Percentiles rank a stretch among this genome's conserved stretches.
These are phyloP conservation scores for Staurois parvus DNA, from an alignment of 2,797 vertebrate species.

Conservation along the genomic window DNA sequence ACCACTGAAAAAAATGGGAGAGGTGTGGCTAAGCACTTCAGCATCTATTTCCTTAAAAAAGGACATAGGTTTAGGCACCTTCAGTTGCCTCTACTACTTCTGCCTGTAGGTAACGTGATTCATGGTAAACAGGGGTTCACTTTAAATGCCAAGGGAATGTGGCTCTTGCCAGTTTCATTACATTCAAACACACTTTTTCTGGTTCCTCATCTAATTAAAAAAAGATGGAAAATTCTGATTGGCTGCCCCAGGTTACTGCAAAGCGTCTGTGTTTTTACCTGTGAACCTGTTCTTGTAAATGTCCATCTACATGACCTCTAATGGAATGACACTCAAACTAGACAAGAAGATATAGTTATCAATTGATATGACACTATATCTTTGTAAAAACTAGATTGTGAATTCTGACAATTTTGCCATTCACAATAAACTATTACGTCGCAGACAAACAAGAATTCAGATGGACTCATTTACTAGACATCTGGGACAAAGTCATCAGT, in stretches of 20 bases:
- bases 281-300: slow-evolving; percentile 7
- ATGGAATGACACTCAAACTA: background rate
- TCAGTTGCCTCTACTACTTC: too few relatives aligned
- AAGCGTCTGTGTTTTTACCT: background rate
- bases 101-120: too few relatives aligned
- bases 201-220: too few relatives aligned
- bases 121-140: too few relatives aligned
- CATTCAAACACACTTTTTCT: too few relatives aligned
- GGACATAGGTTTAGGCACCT: too few relatives aligned
- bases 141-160: too few relatives aligned
- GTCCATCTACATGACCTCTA: background rate
- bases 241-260: background rate
- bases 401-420: slow-evolving; percentile 5
- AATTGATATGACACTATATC: slow-evolving; percentile 25
- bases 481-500: background rate
- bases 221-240: background rate
- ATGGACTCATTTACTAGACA: background rate
- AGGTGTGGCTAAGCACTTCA: too few relatives aligned
- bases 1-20: too few relatives aligned
- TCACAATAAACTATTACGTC: slow-evolving; percentile 47
- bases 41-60: too few relatives aligned
- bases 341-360: slow-evolving; percentile 41
- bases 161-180: too few relatives aligned
- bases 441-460: slow-evolving; percentile 32
- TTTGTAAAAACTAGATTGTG: slow-evolving; percentile 34